phyloP scores from a whole-genome alignment of 2,113 vertebrate genomes.

The Ascaphus truei region DNA sequence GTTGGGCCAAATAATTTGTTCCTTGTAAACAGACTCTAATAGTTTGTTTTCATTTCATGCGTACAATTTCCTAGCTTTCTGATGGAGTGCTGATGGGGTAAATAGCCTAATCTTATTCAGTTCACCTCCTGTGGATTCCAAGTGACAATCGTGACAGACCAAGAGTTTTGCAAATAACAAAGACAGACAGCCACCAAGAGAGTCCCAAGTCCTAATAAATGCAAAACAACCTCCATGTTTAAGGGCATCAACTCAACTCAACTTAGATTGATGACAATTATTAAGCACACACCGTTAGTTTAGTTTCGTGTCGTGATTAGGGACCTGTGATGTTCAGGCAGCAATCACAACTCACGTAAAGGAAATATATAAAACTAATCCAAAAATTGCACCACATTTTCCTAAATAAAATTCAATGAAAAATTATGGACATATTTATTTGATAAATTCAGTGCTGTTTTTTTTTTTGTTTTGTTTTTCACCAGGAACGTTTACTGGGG shows the following conservation, averaged over 20 bases:
- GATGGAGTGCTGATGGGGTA: constrained; percentile 63
- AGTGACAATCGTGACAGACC: constrained; percentile 58
- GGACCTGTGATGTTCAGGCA: background rate
- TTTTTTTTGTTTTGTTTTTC: too few relatives aligned
- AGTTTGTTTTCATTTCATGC: constrained; percentile 59
- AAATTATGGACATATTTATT: too few relatives aligned
- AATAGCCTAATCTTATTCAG: constrained; percentile 74
- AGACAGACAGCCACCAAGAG: constrained; percentile 40
- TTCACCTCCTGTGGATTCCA: constrained; percentile 63
- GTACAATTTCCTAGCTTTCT: constrained; percentile 66
- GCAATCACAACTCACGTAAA: background rate
- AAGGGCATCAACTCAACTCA: background rate
- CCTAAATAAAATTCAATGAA: too few relatives aligned
- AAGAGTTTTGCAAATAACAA: constrained; percentile 61
- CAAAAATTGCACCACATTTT: background rate
- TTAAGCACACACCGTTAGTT: background rate
- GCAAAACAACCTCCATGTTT: background rate
- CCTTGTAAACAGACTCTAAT: constrained; percentile 49
- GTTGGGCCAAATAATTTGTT: constrained; percentile 49
- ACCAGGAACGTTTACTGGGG: too few relatives aligned
- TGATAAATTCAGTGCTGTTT: too few relatives aligned
- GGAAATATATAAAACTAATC: background rate
- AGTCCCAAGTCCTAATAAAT: constrained; percentile 17
- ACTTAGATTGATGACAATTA: constrained; percentile 1
- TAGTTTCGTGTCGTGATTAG: background rate